These are phyloP conservation scores for Trypoxylus dichotomus DNA, from an alignment of 1,140 invertebrate genomes.

Conservation along the genomic window DNA sequence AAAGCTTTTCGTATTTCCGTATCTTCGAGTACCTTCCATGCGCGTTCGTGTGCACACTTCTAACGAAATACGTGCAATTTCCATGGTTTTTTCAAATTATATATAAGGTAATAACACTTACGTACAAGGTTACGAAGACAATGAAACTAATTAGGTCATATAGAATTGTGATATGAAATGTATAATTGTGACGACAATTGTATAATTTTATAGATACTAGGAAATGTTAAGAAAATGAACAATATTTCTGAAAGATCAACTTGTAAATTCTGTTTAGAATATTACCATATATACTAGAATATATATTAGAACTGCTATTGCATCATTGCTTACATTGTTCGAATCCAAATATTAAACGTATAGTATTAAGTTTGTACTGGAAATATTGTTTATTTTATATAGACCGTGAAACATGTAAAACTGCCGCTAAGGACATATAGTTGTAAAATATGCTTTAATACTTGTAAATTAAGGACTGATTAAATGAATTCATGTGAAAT, in stretches of 20 bases:
- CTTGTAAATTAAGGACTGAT: slow-evolving; percentile 24
- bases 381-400: slow-evolving; percentile 25
- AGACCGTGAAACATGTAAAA: background rate
- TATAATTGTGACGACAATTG: background rate
- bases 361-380: background rate
- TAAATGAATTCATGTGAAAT: slow-evolving; percentile 11
- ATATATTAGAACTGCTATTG: background rate
- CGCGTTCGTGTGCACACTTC: background rate
- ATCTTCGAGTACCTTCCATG: background rate
- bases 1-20: background rate
- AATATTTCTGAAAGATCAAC: background rate
- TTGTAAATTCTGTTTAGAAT: background rate
- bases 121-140: slow-evolving; percentile 9
- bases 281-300: background rate
- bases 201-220: slow-evolving; percentile 4
- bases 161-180: slow-evolving; percentile 22
- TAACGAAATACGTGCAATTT: background rate
- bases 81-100: slow-evolving; percentile 24
- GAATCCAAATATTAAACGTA: background rate
- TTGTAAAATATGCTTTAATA: slow-evolving; percentile 24
- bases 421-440: slow-evolving; percentile 3
- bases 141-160: background rate
- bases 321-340: background rate
- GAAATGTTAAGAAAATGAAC: background rate
- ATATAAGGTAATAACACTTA: background rate